These are phyloP conservation scores for Acrocephalus kingi DNA, from an alignment of 2,113 vertebrate genomes.

Conservation along the genomic window DNA sequence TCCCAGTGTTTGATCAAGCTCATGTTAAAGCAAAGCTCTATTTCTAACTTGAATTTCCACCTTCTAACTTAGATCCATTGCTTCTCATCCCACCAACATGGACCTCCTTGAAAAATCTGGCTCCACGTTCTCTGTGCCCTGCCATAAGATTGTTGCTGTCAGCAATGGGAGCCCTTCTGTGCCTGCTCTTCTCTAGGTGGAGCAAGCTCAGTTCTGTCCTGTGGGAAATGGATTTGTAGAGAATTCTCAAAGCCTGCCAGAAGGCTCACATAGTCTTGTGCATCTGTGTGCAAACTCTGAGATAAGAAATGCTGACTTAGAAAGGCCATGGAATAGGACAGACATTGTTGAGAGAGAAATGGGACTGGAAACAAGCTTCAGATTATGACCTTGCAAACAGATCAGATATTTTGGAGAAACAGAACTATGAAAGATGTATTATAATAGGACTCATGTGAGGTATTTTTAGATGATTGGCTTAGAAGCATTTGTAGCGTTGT, in stretches of 20 bases:
- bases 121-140: not conserved
- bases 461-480: not conserved
- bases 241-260: not conserved
- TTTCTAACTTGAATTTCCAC: not conserved
- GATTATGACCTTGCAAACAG: too few species aligned
- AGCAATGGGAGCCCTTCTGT: not conserved
- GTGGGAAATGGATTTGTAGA: not conserved
- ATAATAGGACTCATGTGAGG: too few species aligned
- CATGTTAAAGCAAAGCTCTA: not conserved
- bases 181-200: not conserved
- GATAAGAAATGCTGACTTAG: not conserved
- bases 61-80: not conserved
- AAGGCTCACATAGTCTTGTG: not conserved
- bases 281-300: not conserved
- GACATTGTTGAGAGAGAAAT: not conserved
- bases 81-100: not conserved
- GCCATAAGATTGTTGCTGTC: not conserved
- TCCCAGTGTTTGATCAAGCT: not conserved
- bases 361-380: not conserved
- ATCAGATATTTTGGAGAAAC: too few species aligned
- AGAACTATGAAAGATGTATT: too few species aligned
- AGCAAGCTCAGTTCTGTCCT: not conserved
- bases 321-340: not conserved
- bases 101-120: not conserved
- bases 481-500: not conserved